Base-by-base conservation (phyloP, 1,140 invertebrate species). In the Tetraneura akinire region DNA sequence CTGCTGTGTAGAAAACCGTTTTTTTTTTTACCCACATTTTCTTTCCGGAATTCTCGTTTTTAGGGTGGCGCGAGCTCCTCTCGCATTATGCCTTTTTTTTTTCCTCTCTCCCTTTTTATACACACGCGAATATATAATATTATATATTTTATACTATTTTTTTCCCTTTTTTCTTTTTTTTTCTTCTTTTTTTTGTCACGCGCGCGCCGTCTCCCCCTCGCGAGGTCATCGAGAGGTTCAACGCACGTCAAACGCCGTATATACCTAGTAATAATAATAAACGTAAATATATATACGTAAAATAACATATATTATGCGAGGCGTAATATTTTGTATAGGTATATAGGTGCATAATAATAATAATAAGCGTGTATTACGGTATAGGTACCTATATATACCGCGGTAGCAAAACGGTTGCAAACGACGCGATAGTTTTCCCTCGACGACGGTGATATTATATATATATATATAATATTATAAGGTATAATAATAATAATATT, bases 1-100 rank as follows among this genome's bases (percentile, higher is more conserved):
- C n/a, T 21, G 26, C 13, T 8, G 18, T 66, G 73, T 60, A 78
- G 73, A 78, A 78, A 78, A 78, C 73, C 53, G 73, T 78, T 78
- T 78, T 78, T 76, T 62, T 76, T 76, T 78, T 57, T 60, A 78
- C 37, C 4, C 55, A 32, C 53, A 57, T 78, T 78, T 78, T 78
- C 73, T 78, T 78, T 78, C 37, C 71, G 71, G 47, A 74, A 55
- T 55, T 55, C 42, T 49, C 23, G 26, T 16, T 29, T 11, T 60
- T 74, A 32, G 73, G 73, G 73, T 60, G 71, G n/a, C n/a, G n/a
- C n/a, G n/a, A n/a, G n/a, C n/a, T n/a, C n/a, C n/a, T n/a, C n/a
- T n/a, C 71, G 51, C 18, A 26, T 55, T 37, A n/a, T 74, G 37
- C 42, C 21, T 21, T 73, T 78, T 78, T 55, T 74, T 74, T 74